These are phyloP conservation scores for Cettia cetti DNA, from an alignment of 2,113 vertebrate species.

Conservation along the genomic window DNA sequence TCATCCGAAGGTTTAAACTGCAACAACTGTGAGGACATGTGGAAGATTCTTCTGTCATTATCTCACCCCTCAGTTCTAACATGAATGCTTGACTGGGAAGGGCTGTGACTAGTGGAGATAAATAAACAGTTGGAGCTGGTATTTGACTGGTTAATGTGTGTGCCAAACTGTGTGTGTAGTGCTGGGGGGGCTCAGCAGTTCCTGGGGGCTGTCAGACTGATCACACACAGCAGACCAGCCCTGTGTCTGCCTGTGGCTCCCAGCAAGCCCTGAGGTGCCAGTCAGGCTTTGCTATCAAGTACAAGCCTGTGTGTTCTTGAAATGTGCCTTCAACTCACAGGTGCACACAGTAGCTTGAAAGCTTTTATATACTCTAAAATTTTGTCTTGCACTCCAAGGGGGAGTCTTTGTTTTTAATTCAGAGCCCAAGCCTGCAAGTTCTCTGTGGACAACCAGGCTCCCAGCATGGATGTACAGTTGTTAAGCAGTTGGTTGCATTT, in stretches of 20 bases:
- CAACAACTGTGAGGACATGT: constrained; percentile 48
- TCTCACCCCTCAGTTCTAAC: constrained; percentile 6
- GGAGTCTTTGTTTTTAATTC: neutral
- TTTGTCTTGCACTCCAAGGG: neutral
- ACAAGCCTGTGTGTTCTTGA: neutral
- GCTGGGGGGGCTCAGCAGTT: neutral
- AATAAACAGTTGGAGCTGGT: constrained; percentile 24
- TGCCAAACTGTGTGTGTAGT: neutral
- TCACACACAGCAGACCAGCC: constrained; percentile 4
- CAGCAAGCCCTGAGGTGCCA: neutral
- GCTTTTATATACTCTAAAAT: neutral
- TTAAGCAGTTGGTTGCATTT: neutral
- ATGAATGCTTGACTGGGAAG: neutral
- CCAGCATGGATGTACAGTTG: neutral
- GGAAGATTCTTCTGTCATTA: constrained; percentile 52
- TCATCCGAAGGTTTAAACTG: neutral
- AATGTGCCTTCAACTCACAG: neutral
- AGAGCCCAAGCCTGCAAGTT: neutral
- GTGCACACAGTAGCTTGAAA: neutral
- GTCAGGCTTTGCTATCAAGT: neutral
- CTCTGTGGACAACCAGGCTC: neutral
- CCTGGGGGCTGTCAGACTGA: constrained; percentile 17
- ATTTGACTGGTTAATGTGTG: neutral
- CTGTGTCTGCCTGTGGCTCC: neutral
- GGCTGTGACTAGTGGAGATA: neutral